phyloP scores from a whole-genome alignment of 2,113 vertebrate genomes.

The Castor canadensis region DNA sequence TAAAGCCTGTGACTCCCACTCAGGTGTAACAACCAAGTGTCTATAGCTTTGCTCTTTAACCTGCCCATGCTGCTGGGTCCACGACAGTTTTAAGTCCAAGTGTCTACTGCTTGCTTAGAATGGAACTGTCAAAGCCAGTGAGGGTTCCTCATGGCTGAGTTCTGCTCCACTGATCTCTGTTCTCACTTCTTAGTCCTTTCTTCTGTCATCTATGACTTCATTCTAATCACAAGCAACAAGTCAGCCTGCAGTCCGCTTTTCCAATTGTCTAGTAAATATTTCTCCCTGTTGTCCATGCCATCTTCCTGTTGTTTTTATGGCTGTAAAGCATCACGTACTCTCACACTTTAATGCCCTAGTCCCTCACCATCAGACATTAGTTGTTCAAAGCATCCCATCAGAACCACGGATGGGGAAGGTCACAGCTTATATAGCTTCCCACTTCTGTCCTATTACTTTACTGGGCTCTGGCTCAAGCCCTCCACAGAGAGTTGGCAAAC shows the following conservation, averaged over 20 bases:
- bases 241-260: background rate
- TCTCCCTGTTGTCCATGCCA: rapidly evolving
- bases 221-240: background rate
- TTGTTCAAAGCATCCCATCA: background rate
- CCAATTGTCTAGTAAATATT: background rate
- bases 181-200: background rate
- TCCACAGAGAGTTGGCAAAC: background rate
- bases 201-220: background rate
- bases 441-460: background rate
- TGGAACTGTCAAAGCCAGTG: background rate
- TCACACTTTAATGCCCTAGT: rapidly evolving
- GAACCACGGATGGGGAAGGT: background rate
- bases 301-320: background rate
- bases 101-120: background rate
- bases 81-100: background rate
- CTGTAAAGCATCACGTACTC: background rate
- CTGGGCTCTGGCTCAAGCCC: background rate
- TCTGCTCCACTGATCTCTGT: background rate
- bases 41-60: background rate
- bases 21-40: rapidly evolving
- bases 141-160: background rate
- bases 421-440: rapidly evolving
- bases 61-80: background rate
- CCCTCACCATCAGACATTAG: rapidly evolving
- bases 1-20: rapidly evolving